These are phyloP conservation scores for Alligator sinensis DNA, from an alignment of 2,113 vertebrate species.

Conservation along the genomic window DNA sequence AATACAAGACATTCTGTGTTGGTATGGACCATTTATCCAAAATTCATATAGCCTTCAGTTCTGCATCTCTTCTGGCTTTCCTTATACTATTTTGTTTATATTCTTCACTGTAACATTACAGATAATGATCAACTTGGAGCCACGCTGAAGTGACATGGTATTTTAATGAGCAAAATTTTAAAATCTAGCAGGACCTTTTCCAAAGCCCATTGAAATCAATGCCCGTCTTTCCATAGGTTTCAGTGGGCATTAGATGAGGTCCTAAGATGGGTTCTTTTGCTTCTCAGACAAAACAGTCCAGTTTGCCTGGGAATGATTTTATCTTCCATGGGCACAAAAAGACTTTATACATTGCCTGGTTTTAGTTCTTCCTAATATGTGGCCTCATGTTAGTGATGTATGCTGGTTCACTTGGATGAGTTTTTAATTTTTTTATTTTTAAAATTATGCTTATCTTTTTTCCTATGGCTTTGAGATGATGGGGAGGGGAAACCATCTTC, in stretches of 20 bases:
- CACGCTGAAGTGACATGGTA: background rate
- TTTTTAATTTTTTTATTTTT: background rate
- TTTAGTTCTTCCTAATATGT: background rate
- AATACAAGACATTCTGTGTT: background rate
- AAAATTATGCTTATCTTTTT: background rate
- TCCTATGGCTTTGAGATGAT: background rate
- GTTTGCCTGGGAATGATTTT: background rate
- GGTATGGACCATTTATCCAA: background rate
- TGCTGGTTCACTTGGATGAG: background rate
- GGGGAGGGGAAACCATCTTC: background rate
- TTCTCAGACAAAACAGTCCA: background rate
- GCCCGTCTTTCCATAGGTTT: background rate
- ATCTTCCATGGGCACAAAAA: background rate
- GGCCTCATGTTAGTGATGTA: background rate
- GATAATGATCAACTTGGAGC: background rate
- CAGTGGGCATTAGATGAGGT: background rate
- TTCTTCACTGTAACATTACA: background rate
- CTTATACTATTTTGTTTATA: background rate
- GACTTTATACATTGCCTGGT: background rate
- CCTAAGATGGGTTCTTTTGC: background rate
- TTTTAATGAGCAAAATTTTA: background rate
- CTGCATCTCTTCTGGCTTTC: background rate
- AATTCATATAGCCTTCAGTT: background rate
- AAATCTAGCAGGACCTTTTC: background rate
- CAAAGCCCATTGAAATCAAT: background rate